These are phyloP conservation scores for Ophioninae sp. DNA, from an alignment of 2,888 invertebrate genomes.

Conservation along the genomic window DNA sequence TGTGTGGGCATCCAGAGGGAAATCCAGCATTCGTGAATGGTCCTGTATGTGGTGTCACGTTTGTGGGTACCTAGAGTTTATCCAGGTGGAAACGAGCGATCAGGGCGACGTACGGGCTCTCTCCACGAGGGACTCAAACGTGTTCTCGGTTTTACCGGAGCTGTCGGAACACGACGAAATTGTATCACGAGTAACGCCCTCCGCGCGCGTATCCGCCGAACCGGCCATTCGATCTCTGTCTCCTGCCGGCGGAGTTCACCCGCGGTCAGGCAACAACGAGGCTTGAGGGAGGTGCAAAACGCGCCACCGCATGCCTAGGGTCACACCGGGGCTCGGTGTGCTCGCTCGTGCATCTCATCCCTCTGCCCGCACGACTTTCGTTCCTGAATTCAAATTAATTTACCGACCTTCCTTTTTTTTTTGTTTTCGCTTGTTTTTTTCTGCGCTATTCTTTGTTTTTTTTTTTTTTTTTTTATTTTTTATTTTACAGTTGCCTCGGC, in stretches of 20 bases:
- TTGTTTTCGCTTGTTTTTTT: too few relatives aligned
- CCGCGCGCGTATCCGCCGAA: slow-evolving; percentile 27
- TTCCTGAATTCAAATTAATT: not conserved
- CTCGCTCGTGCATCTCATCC: not conserved
- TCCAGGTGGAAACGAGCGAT: slow-evolving; percentile 47
- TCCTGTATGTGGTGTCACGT: not conserved
- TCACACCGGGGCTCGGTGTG: not conserved
- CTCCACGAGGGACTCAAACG: slow-evolving; percentile 48
- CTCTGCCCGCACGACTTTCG: not conserved
- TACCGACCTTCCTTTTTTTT: not conserved
- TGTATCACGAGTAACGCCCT: slow-evolving; percentile 57
- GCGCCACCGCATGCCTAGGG: not conserved
- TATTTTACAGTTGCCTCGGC: not conserved
- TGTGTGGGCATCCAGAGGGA: not conserved
- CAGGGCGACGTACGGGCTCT: slow-evolving; percentile 26
- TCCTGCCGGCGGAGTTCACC: slow-evolving; percentile 48
- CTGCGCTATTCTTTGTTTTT: not conserved
- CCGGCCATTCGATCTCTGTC: slow-evolving; percentile 57
- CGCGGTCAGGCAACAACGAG: not conserved
- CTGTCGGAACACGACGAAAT: slow-evolving; percentile 57
- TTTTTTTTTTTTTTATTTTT: not conserved
- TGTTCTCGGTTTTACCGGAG: slow-evolving; percentile 58
- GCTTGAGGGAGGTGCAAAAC: not conserved
- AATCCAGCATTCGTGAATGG: not conserved
- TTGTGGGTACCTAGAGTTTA: not conserved